Base-by-base conservation (phyloP, 1,140 invertebrate species). In the Bombus sylvicola region DNA sequence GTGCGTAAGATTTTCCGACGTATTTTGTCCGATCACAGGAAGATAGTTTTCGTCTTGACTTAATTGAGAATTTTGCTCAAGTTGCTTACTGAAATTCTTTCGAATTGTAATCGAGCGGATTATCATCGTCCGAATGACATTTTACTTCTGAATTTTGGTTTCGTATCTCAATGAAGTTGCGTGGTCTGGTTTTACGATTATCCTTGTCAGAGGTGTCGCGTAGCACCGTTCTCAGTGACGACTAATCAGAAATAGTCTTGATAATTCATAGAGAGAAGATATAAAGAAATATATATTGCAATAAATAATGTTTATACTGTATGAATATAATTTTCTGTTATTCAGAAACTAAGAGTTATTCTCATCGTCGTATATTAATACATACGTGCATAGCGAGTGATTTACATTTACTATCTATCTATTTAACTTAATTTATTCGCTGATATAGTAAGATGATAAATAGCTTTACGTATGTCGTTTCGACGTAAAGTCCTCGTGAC, bases 201-300 rank as follows among this genome's bases (percentile, higher is more conserved):
- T 74, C 31, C n/a, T 47, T 47, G n/a, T 25, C 41, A 34, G 9
- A 73, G 13, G 8, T 47, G 18, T 74, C n/a, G n/a, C 34, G 25
- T 25, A 18, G n/a, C 39, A 77, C 25, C 25, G 18, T 15, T 37
- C 22, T 18, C 25, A 77, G 64, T 77, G 25, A 64, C 53, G 25
- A 28, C 9, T 76, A 28, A 76, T 59, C 73, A 57, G 47, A 76
- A 64, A 77, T 77, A 64, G 57, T 64, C 28, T 64, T 41, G 57
- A 77, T 77, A 77, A 77, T 64, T 62, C 25, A 64, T 62, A 77
- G 53, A 77, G 13, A 39, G 37, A 39, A 22, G 41, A 77, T 57
- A 31, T 64, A 77, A n/a, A 77, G 28, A n/a, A 77, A 31, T 77
- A 77, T 77, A 77, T 77, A 77, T 77, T 41, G 57, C 75, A 62